Evolutionary conservation across 2,113 vertebrate species (phyloP).

Genomic region (Sinocyclocheilus grahami): DNA sequence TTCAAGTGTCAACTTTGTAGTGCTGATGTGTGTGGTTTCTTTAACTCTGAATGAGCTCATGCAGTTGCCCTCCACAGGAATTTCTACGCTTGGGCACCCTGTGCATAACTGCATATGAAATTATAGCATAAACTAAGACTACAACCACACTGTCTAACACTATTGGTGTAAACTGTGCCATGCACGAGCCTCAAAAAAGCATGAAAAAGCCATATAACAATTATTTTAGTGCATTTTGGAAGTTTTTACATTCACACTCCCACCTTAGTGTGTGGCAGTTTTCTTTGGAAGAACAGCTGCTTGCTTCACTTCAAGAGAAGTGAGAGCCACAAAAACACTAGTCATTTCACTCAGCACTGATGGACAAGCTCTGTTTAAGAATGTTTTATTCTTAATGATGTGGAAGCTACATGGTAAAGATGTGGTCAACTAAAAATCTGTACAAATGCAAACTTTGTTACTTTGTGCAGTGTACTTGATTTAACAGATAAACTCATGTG

Average conservation of each 20-base stretch:
- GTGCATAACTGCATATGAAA: not conserved
- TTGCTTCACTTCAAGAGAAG: not conserved
- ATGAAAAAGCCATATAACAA: not conserved
- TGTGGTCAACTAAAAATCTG: not conserved
- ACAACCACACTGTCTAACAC: not conserved
- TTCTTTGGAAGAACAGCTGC: not conserved
- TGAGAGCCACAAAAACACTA: too few species aligned
- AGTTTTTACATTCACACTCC: not conserved
- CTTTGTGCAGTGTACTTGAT: not conserved
- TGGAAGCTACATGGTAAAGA: not conserved
- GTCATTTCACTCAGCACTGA: not conserved
- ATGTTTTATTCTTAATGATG: not conserved
- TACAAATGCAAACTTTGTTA: not conserved
- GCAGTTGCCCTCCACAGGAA: conserved; percentile 13
- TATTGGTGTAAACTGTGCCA: not conserved
- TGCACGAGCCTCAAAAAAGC: not conserved
- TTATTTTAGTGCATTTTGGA: not conserved
- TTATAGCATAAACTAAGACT: not conserved
- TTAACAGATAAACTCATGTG: not conserved
- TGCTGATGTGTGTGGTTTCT: conserved; percentile 17
- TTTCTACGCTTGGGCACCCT: not conserved
- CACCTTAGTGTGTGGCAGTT: not conserved
- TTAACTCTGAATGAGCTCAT: not conserved
- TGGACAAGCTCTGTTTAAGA: not conserved
- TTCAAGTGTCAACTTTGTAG: not conserved